Conservation (phyloP, 2,888 invertebrate genomes). For the Dryadula phaetusa region DNA sequence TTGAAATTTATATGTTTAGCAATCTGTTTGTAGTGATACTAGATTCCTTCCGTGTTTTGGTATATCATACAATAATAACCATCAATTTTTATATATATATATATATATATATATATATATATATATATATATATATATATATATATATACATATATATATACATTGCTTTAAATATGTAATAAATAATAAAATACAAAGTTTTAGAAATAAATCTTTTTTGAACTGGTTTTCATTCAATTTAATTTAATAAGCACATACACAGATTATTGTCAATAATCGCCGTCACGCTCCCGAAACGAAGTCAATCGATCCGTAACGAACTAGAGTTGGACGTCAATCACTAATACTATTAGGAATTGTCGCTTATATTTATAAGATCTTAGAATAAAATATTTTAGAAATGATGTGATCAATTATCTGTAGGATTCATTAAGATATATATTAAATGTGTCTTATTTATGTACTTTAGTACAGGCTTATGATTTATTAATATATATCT, state of each 20-base stretch:
- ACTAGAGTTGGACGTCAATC: constrained; percentile 59
- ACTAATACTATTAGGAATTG: constrained; percentile 63
- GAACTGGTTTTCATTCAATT: constrained; percentile 41
- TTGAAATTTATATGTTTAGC: too few relatives aligned
- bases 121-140: background rate
- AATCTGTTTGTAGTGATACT: too few relatives aligned
- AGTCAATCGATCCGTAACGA: constrained; percentile 54
- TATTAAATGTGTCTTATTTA: background rate
- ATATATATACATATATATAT: too few relatives aligned
- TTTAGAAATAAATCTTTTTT: constrained; percentile 7
- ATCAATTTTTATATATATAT: too few relatives aligned
- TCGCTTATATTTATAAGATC: constrained; percentile 53
- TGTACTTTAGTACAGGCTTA: background rate
- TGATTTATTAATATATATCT: too few relatives aligned
- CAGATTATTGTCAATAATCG: constrained; percentile 56
- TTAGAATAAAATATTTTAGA: constrained; percentile 48
- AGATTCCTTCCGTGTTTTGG: too few relatives aligned
- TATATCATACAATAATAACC: too few relatives aligned
- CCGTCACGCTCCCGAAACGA: constrained; percentile 60
- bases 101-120: too few relatives aligned
- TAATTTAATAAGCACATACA: constrained; percentile 42
- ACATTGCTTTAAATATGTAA: background rate
- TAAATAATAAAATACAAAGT: constrained; percentile 20
- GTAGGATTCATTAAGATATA: too few relatives aligned
- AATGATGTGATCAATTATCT: background rate